Evolutionary conservation across 2,113 vertebrate species (phyloP), one percentile per base, ranked within the genome.

Genomic region (Struthidea cinerea): DNA sequence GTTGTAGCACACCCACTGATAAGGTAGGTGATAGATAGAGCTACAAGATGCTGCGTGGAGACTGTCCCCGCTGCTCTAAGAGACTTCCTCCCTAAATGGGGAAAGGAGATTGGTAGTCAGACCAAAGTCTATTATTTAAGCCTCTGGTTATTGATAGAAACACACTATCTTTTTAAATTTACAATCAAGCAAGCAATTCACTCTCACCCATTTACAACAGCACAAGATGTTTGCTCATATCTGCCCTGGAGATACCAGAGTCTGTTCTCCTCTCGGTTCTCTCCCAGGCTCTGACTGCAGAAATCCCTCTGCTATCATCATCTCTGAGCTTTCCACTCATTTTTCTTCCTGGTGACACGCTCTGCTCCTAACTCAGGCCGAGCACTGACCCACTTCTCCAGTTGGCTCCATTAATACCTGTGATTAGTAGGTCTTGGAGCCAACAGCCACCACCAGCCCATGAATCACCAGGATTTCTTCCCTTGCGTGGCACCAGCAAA

Each of bases 101-200:
- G 68, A 87, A 67, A 90, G 44, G 63, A 93, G 91, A 94, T 91
- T 84, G 93, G 93, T 92, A 95, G 95, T 69, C 89, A 84, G 84
- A 78, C 76, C 64, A 41, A 70, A 81, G 73, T 23, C 93, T 94
- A 95, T 92, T 94, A 87, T 95, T 95, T 93, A 95, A 94, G 64
- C 71, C 73, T 41, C 86, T 0, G 1, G 95, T 97, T 96, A 97
- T 93, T 95, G 96, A 96, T 95, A 93, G 93, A 95, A 97, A 89
- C 80, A 89, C 9, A 2, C 73, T 93, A 94, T 93, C 94, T 89
- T 94, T 92, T 94, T 89, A 91, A 95, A 96, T 97, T 96, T 97
- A 97, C 95, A 94, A 96, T 93, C 94, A 91, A 93, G 84, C 64
- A 84, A 95, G 95, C 93, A 94, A 94, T 94, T 94, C 93, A 44